Conservation (phyloP, 1,140 invertebrate genomes). For the Homalodisca vitripennis region DNA sequence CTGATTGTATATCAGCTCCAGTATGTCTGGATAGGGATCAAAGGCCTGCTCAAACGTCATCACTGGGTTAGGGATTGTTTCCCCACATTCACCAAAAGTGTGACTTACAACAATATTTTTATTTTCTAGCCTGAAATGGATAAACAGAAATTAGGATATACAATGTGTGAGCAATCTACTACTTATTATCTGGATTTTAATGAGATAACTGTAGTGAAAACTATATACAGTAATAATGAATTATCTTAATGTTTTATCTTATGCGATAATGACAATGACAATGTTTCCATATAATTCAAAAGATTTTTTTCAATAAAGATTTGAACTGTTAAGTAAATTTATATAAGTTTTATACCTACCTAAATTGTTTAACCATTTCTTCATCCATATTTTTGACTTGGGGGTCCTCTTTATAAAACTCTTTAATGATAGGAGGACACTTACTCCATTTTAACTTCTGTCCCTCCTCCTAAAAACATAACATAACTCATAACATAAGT, state of each 20-base stretch:
- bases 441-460: constrained; percentile 59
- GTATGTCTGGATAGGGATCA: constrained; percentile 73
- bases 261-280: too few species aligned
- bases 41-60: constrained; percentile 84
- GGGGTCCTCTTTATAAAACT: constrained; percentile 83
- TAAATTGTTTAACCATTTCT: constrained; percentile 60
- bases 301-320: too few species aligned
- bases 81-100: constrained; percentile 48
- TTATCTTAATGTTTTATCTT: too few species aligned
- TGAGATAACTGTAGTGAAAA: not conserved
- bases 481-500: constrained; percentile 49
- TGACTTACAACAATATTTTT: constrained; percentile 70
- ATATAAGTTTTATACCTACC: too few species aligned
- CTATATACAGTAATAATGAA: too few species aligned
- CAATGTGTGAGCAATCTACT: not conserved
- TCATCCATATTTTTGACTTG: constrained; percentile 62
- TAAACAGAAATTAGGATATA: not conserved
- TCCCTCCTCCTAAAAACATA: constrained; percentile 20
- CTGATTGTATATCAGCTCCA: constrained; percentile 77
- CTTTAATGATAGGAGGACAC: constrained; percentile 67
- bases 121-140: constrained; percentile 53
- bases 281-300: too few species aligned
- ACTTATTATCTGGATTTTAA: not conserved
- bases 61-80: constrained; percentile 79
- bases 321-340: too few species aligned